Conservation (phyloP, 2,113 vertebrate species). For the Mugil cephalus region DNA sequence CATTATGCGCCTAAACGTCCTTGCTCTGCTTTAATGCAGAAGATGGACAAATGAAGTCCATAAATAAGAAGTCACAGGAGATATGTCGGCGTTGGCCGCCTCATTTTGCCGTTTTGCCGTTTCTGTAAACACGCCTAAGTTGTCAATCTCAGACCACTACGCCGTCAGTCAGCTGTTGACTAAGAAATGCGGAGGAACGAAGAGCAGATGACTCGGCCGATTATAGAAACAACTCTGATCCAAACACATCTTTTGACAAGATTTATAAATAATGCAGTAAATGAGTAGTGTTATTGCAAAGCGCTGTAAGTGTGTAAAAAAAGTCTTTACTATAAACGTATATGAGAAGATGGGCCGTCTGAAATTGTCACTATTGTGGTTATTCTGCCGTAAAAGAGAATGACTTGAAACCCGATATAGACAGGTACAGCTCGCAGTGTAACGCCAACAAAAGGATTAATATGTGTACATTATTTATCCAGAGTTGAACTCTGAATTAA, state of each 20-base stretch:
- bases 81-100: conserved; percentile 22
- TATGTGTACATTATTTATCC: conserved; percentile 37
- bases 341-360: neutral
- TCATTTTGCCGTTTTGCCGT: conserved; percentile 39
- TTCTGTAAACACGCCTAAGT: conserved; percentile 50
- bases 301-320: neutral
- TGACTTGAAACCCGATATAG: neutral
- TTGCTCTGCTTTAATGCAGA: neutral
- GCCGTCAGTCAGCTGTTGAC: conserved; percentile 50
- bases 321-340: neutral
- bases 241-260: conserved; percentile 46
- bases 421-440: neutral
- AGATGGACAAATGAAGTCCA: conserved; percentile 10
- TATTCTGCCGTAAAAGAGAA: neutral
- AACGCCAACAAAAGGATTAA: neutral
- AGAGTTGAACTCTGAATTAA: conserved; percentile 34
- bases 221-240: conserved; percentile 57
- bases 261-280: conserved; percentile 48
- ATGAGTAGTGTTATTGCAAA: conserved; percentile 1
- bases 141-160: conserved; percentile 49
- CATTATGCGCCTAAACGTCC: neutral
- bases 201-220: conserved; percentile 50
- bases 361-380: neutral
- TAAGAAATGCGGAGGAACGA: conserved; percentile 48
- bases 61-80: conserved; percentile 15